Evolutionary conservation across 2,113 vertebrate species (phyloP).

Genomic region (Phalacrocorax carbo): DNA sequence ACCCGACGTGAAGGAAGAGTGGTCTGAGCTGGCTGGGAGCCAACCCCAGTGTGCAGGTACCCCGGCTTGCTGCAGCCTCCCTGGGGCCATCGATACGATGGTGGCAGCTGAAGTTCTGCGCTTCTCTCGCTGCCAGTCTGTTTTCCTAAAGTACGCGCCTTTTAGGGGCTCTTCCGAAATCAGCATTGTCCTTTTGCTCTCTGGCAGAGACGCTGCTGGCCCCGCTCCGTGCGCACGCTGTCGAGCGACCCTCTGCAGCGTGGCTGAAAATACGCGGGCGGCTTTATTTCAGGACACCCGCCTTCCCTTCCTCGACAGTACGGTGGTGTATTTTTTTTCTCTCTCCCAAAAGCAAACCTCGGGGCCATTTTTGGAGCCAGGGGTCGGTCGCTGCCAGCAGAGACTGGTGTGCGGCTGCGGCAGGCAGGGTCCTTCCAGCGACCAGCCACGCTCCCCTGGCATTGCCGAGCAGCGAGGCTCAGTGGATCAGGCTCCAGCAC

Average conservation of each 20-base stretch:
- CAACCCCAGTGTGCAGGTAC: neutral
- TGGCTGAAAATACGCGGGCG: fast-evolving
- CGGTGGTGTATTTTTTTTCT: fast-evolving
- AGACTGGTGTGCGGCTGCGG: neutral
- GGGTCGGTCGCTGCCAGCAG: too few species aligned
- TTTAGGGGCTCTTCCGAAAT: neutral
- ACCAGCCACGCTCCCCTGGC: neutral
- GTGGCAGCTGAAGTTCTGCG: fast-evolving
- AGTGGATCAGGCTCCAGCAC: neutral
- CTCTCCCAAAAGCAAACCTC: neutral
- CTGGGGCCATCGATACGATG: fast-evolving
- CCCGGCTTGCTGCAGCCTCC: neutral
- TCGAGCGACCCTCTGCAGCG: fast-evolving
- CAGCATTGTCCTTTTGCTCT: too few species aligned
- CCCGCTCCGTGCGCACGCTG: fast-evolving
- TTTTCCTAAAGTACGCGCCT: fast-evolving
- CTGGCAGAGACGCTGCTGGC: neutral
- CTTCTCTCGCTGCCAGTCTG: fast-evolving
- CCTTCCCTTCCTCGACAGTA: fast-evolving
- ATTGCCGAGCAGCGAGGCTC: neutral
- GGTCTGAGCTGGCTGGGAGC: neutral
- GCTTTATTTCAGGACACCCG: neutral
- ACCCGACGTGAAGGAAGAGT: neutral
- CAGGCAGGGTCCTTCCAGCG: too few species aligned
- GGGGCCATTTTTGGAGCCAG: neutral